Evolutionary conservation across 2,113 vertebrate genomes (phyloP).

Genomic region (Leucopsar rothschildi): DNA sequence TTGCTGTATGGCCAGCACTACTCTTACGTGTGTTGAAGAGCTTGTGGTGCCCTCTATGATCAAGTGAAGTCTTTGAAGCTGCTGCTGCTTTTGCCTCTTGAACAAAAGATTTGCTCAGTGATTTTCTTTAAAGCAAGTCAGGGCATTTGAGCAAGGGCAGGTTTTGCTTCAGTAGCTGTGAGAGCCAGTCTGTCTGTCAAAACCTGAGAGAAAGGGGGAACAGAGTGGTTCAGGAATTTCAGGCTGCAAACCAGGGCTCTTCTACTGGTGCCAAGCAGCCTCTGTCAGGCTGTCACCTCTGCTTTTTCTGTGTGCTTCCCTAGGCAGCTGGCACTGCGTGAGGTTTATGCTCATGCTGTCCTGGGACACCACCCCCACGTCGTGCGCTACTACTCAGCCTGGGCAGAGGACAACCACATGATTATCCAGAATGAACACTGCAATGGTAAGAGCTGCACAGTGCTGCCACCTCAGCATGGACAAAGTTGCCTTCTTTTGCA

Average conservation of each 20-base stretch:
- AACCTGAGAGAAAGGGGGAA: not conserved
- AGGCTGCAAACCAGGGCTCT: not conserved
- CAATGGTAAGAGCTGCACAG: slow-evolving; percentile 76
- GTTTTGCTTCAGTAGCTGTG: not conserved
- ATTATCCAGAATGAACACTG: slow-evolving; percentile 97
- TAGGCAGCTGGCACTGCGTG: slow-evolving; percentile 86
- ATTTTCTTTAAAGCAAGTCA: not conserved
- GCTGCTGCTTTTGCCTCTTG: not conserved
- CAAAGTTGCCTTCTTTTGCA: not conserved
- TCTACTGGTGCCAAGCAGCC: not conserved
- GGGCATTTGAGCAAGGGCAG: not conserved
- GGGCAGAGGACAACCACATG: slow-evolving; percentile 92
- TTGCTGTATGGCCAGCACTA: not conserved
- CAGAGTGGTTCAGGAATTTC: not conserved
- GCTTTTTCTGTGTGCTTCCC: not conserved
- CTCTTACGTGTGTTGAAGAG: not conserved
- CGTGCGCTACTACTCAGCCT: slow-evolving; percentile 94
- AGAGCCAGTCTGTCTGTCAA: not conserved
- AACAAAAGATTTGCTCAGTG: not conserved
- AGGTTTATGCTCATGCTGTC: slow-evolving; percentile 95
- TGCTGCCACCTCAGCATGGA: not conserved
- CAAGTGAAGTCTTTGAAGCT: not conserved
- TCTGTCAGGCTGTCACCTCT: not conserved
- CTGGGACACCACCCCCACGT: slow-evolving; percentile 95
- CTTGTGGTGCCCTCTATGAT: not conserved